Conservation (phyloP, 2,888 invertebrate species). For the Eudemis profundana region DNA sequence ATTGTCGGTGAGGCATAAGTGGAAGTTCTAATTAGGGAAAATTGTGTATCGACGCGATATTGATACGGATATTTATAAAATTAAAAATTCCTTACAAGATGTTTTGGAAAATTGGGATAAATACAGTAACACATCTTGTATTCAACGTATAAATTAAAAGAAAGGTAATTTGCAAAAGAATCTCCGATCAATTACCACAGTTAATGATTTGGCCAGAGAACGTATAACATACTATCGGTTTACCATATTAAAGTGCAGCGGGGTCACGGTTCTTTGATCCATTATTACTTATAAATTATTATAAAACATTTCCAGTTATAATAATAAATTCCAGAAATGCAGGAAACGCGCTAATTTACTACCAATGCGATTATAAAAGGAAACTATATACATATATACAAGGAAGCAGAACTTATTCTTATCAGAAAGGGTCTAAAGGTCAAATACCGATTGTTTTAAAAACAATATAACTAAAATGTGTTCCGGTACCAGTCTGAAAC, state of each 20-base stretch:
- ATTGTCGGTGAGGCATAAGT: slow-evolving; percentile 19
- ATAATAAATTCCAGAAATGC: slow-evolving; percentile 5
- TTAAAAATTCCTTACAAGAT: no score
- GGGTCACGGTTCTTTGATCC: background rate
- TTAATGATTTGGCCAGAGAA: no score
- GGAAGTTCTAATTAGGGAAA: slow-evolving; percentile 17
- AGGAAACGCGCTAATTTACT: slow-evolving; percentile 10
- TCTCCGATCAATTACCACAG: no score
- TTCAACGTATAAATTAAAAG: no score
- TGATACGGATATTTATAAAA: background rate
- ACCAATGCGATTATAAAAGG: slow-evolving; percentile 10
- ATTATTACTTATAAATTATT: background rate
- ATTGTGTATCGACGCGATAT: slow-evolving; percentile 2
- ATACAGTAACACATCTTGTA: no score
- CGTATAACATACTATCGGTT: background rate
- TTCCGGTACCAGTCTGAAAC: background rate
- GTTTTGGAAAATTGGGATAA: no score
- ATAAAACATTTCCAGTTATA: background rate
- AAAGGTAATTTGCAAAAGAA: no score
- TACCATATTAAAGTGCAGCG: background rate
- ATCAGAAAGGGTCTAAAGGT: slow-evolving; percentile 16
- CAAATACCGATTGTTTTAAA: slow-evolving; percentile 12
- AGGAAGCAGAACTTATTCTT: slow-evolving; percentile 26
- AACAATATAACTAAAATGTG: background rate
- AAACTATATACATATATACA: slow-evolving; percentile 18